These are phyloP conservation scores for Penelope pileata DNA, from an alignment of 2,113 vertebrate genomes.

Conservation along the genomic window DNA sequence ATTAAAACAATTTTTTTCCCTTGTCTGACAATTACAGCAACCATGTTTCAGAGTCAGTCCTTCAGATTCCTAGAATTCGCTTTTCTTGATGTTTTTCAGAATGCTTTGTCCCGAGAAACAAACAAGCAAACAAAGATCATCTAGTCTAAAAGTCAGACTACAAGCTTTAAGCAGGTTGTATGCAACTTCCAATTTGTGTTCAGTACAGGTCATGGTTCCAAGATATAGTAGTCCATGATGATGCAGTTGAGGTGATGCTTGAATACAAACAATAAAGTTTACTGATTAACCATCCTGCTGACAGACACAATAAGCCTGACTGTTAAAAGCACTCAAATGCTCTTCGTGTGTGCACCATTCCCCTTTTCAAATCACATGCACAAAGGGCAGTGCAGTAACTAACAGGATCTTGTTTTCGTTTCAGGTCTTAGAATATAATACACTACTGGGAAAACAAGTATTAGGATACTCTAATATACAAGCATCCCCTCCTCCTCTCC, in stretches of 20 bases:
- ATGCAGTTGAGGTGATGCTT: background rate
- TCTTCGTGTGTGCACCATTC: background rate
- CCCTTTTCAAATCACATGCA: background rate
- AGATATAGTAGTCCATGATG: background rate
- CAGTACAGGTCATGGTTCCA: background rate
- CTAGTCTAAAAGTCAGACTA: accelerated
- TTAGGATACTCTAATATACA: background rate
- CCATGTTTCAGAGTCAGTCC: accelerated
- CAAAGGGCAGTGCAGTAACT: background rate
- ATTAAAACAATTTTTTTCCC: accelerated
- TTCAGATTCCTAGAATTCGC: background rate
- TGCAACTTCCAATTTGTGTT: background rate
- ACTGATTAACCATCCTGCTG: background rate
- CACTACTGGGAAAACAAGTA: background rate
- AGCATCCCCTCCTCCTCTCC: background rate
- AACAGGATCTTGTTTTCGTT: background rate
- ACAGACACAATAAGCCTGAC: background rate
- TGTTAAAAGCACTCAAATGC: background rate
- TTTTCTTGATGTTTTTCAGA: background rate
- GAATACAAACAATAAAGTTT: background rate
- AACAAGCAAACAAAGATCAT: no score
- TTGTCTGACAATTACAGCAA: background rate
- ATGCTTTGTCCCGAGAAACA: background rate
- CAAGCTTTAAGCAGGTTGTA: background rate
- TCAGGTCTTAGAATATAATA: background rate